phyloP scores from a whole-genome alignment of 92 coral and sea anemone species.

The Palythoa caribaeorum region DNA sequence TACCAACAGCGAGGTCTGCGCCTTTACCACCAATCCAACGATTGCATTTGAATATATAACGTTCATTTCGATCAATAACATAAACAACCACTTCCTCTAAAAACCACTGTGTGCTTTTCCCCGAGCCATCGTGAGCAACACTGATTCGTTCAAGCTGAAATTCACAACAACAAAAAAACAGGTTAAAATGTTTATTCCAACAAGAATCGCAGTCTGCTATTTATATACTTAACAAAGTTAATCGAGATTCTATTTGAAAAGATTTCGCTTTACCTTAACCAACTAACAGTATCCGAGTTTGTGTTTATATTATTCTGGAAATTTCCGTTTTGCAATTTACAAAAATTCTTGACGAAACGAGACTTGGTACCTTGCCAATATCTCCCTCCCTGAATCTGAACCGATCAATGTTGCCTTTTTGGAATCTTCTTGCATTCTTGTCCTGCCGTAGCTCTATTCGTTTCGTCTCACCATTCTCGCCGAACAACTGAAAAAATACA shows the following conservation, averaged over 20 bases:
- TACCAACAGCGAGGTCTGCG: conserved; percentile 80
- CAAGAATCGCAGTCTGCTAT: no score
- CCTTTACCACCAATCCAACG: conserved; percentile 86
- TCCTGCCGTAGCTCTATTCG: conserved; percentile 72
- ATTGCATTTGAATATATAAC: conserved; percentile 79
- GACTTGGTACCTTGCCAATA: conserved; percentile 78
- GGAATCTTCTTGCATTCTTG: conserved; percentile 63
- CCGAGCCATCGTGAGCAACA: conserved; percentile 83
- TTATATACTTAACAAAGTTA: no score
- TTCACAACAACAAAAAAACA: not conserved
- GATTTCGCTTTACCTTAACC: no score
- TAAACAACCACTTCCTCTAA: conserved; percentile 79
- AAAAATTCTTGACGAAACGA: no score
- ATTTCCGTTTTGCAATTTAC: no score
- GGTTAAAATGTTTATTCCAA: not conserved
- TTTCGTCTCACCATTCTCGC: conserved; percentile 77
- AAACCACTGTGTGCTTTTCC: conserved; percentile 84
- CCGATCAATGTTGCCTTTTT: conserved; percentile 75
- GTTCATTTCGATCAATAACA: conserved; percentile 78
- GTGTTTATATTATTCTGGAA: no score
- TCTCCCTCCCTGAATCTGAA: conserved; percentile 78
- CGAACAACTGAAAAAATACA: conserved; percentile 83
- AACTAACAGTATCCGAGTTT: no score
- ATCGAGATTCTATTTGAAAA: no score
- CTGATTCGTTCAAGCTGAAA: conserved; percentile 71